Evolutionary conservation across 2,888 invertebrate species (phyloP).

Genomic region (Serripes groenlandicus): DNA sequence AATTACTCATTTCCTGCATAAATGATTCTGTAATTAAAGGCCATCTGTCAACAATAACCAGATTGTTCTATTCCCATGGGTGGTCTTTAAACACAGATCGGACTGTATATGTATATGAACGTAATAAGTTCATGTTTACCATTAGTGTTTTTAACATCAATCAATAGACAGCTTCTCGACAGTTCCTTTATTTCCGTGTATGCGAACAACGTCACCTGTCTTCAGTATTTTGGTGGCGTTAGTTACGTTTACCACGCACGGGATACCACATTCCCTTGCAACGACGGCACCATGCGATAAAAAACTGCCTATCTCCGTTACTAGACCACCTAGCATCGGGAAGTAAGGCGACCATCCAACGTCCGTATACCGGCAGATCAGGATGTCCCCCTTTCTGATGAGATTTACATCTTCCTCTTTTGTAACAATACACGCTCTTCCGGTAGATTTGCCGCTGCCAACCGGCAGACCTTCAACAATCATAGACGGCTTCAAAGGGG

Average conservation of each 20-base stretch:
- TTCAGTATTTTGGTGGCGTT: constrained; percentile 90
- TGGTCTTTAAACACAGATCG: too few relatives aligned
- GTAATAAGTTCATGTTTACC: too few relatives aligned
- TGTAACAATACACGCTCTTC: constrained; percentile 91
- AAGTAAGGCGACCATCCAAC: constrained; percentile 96
- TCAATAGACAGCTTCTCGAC: neutral
- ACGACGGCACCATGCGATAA: constrained; percentile 95
- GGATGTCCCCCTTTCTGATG: constrained; percentile 90
- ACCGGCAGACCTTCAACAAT: constrained; percentile 90
- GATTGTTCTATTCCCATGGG: too few relatives aligned
- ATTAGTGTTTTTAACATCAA: too few relatives aligned
- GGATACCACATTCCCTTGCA: constrained; percentile 93
- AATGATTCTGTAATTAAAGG: too few relatives aligned
- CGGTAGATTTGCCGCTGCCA: constrained; percentile 90
- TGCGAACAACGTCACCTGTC: constrained; percentile 88
- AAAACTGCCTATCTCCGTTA: constrained; percentile 94
- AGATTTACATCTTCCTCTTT: constrained; percentile 89
- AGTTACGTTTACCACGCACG: constrained; percentile 92
- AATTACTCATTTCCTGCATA: too few relatives aligned
- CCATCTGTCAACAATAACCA: too few relatives aligned
- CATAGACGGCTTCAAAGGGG: constrained; percentile 11
- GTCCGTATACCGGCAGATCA: constrained; percentile 92
- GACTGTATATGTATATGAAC: too few relatives aligned
- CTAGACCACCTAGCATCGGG: constrained; percentile 92
- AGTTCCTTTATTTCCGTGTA: constrained; percentile 20